Evolutionary conservation across 2,888 invertebrate species (phyloP).

Genomic region (Sepiola atlantica): DNA sequence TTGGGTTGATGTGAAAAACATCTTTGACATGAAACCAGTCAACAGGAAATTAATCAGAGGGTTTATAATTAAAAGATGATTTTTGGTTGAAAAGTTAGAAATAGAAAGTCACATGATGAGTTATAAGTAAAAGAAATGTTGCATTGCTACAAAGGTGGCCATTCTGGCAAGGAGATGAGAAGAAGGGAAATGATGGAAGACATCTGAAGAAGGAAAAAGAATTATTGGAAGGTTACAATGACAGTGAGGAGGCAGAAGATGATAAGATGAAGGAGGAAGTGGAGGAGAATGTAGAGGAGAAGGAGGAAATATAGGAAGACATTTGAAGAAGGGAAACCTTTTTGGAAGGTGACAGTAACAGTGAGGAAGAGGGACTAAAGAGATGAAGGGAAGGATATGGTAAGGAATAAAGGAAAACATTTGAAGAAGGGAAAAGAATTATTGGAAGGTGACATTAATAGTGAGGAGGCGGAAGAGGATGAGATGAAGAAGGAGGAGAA

Average conservation of each 20-base stretch:
- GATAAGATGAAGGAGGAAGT: not conserved
- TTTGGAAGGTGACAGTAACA: no score
- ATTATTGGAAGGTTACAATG: not conserved
- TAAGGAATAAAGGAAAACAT: not conserved
- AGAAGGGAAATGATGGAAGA: not conserved
- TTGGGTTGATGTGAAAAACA: not conserved
- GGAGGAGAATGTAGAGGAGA: not conserved
- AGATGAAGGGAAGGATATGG: not conserved
- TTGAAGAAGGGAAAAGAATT: not conserved
- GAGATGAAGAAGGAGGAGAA: not conserved
- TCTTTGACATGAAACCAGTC: not conserved
- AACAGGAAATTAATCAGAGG: slow-evolving; percentile 9
- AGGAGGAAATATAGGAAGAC: no score
- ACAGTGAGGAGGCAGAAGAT: not conserved
- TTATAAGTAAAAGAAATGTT: not conserved
- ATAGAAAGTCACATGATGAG: not conserved
- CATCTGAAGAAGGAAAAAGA: not conserved
- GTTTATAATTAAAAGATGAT: slow-evolving; percentile 32
- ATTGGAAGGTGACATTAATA: not conserved
- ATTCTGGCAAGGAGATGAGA: not conserved
- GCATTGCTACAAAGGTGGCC: no score
- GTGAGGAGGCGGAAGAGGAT: not conserved
- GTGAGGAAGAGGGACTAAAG: not conserved
- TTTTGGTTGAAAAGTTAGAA: not conserved
- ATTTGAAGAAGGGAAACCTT: no score